A percentile compares a stretch with the other conserved stretches of the same genome.
Conservation (phyloP, 2,888 invertebrate species). For the Drosophila mimetica region DNA sequence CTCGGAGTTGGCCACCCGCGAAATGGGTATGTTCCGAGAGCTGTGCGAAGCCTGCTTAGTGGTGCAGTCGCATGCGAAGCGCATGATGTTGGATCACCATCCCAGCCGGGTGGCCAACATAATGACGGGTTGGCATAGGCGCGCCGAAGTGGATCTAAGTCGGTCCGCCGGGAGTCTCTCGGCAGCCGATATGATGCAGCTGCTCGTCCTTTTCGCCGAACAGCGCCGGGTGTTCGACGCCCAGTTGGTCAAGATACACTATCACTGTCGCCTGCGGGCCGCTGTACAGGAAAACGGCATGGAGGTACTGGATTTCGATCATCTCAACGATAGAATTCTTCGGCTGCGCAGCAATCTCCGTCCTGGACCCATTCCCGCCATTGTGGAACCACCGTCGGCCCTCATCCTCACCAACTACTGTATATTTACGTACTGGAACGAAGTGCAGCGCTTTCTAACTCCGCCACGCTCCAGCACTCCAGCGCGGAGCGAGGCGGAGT, state of each 20-base stretch:
- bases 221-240: slow-evolving; percentile 4
- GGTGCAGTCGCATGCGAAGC: slow-evolving; percentile 90
- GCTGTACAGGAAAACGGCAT: slow-evolving; percentile 43
- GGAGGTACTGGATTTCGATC: slow-evolving; percentile 27
- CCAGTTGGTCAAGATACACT: slow-evolving; percentile 15
- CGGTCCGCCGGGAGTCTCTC: slow-evolving; percentile 86
- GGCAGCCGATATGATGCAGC: slow-evolving; percentile 76
- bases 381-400: slow-evolving; percentile 87
- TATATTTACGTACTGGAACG: slow-evolving; percentile 85
- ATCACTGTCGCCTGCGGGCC: slow-evolving; percentile 24
- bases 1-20: slow-evolving; percentile 8
- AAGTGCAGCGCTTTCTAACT: slow-evolving; percentile 82
- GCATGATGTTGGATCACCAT: slow-evolving; percentile 89
- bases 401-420: slow-evolving; percentile 91
- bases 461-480: slow-evolving; percentile 82
- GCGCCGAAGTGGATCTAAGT: slow-evolving; percentile 86
- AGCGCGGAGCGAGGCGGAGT: neutral
- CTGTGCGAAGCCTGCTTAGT: slow-evolving; percentile 90
- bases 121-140: slow-evolving; percentile 87
- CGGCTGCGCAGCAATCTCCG: neutral
- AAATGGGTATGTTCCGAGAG: slow-evolving; percentile 85
- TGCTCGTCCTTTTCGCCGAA: slow-evolving; percentile 9
- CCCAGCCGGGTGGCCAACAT: slow-evolving; percentile 88
- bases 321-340: slow-evolving; percentile 57
- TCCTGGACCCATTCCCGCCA: slow-evolving; percentile 80